These are phyloP conservation scores for Sebastiscus albofasciatus DNA, from an alignment of 2,797 vertebrate species.

Conservation along the genomic window DNA sequence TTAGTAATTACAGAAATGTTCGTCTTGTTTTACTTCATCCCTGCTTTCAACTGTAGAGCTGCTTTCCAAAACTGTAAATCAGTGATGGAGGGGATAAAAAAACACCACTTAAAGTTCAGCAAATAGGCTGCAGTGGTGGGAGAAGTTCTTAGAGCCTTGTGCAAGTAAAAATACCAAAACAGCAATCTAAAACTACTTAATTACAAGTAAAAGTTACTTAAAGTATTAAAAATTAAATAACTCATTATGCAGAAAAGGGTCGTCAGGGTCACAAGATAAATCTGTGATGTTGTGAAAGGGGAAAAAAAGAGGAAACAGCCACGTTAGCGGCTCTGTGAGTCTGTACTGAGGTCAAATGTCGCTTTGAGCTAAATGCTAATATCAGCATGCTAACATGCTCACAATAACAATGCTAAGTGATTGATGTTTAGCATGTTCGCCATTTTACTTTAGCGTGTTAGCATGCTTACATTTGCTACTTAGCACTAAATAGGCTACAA, in stretches of 20 bases:
- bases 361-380: neutral
- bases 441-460: too few species aligned
- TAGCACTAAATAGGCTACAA: too few species aligned
- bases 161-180: neutral
- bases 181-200: neutral
- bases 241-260: neutral
- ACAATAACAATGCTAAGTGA: neutral
- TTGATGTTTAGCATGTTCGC: too few species aligned
- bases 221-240: neutral
- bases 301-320: constrained; percentile 1
- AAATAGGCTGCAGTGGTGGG: neutral
- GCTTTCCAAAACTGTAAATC: constrained; percentile 52
- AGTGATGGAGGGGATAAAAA: neutral
- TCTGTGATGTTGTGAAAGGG: neutral
- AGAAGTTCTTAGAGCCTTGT: neutral
- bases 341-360: neutral
- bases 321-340: neutral
- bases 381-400: neutral
- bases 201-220: neutral
- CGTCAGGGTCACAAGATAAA: constrained; percentile 6
- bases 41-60: constrained; percentile 8
- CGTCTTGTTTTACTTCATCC: constrained; percentile 39
- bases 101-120: neutral
- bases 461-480: too few species aligned
- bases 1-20: constrained; percentile 38